Percentiles rank a stretch among this genome's conserved stretches.
Evolutionary conservation across 2,888 invertebrate species (phyloP).

Genomic region (Scelioninae gen. 2): DNA sequence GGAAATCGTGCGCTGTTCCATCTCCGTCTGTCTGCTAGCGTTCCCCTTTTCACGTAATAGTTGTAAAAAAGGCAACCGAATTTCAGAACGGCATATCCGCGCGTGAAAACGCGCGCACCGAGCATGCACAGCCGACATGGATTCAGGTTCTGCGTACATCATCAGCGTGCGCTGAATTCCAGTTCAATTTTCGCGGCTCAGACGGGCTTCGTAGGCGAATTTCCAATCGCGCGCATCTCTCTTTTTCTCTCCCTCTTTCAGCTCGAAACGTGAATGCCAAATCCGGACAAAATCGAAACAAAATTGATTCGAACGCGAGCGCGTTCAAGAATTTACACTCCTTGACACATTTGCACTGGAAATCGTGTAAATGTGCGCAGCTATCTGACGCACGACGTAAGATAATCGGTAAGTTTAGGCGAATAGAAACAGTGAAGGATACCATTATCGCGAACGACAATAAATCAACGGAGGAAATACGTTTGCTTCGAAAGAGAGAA

Average conservation of each 20-base stretch:
- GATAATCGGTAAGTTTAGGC: conserved; percentile 40
- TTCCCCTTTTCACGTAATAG: conserved; percentile 25
- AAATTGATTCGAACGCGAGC: conserved; percentile 52
- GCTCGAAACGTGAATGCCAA: conserved; percentile 34
- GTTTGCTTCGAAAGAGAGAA: not conserved
- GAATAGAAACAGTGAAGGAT: conserved; percentile 21
- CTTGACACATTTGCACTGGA: conserved; percentile 41
- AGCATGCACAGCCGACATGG: conserved; percentile 51
- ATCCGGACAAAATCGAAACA: conserved; percentile 60
- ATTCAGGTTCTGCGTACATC: conserved; percentile 56
- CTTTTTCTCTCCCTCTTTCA: conserved; percentile 25
- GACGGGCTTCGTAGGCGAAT: conserved; percentile 55
- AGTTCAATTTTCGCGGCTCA: conserved; percentile 61
- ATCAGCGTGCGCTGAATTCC: conserved; percentile 57
- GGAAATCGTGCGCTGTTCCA: conserved; percentile 12
- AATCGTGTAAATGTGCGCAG: too few species aligned
- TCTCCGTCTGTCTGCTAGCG: too few species aligned
- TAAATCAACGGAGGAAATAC: conserved; percentile 18
- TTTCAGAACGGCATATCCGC: conserved; percentile 41
- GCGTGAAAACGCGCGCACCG: conserved; percentile 48
- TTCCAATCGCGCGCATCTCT: conserved; percentile 47
- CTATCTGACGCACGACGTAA: conserved; percentile 13
- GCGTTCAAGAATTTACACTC: conserved; percentile 26
- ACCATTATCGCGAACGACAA: conserved; percentile 19
- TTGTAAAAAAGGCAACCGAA: conserved; percentile 43